phyloP scores from a whole-genome alignment of 2,888 invertebrate genomes.

The Tetheella fluctuosa region DNA sequence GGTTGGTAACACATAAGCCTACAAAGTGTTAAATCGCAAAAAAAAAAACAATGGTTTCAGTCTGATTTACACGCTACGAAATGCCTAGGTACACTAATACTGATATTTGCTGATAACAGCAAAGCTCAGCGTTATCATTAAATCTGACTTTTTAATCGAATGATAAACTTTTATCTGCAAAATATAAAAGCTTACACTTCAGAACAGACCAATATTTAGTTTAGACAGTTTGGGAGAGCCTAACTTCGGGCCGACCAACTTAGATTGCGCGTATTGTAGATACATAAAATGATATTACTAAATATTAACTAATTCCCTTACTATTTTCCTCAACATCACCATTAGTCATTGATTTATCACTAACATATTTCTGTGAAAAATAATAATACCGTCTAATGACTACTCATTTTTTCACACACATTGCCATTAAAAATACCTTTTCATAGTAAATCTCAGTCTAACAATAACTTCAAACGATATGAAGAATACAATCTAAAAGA shows the following conservation, averaged over 20 bases:
- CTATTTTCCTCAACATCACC: neutral
- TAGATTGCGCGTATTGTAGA: no score
- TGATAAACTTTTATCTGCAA: neutral
- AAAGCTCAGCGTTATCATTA: neutral
- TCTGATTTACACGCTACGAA: no score
- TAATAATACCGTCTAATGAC: slow-evolving; percentile 48
- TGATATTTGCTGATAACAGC: neutral
- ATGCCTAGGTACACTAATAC: no score
- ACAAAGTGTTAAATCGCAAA: no score
- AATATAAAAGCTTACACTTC: no score
- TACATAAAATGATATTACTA: no score
- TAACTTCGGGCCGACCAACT: no score
- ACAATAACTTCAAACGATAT: slow-evolving; percentile 53
- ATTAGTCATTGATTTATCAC: slow-evolving; percentile 31
- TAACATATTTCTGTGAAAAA: slow-evolving; percentile 40
- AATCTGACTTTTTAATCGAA: neutral
- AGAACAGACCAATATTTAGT: no score
- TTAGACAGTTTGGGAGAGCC: no score
- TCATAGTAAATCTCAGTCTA: slow-evolving; percentile 32
- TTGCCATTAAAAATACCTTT: slow-evolving; percentile 50
- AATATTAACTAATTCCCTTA: no score
- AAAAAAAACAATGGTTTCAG: no score
- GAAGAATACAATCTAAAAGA: slow-evolving; percentile 61
- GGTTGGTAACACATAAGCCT: no score
- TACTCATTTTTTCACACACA: slow-evolving; percentile 39